Percentiles rank a stretch among this genome's conserved stretches.
Conservation (phyloP, 2,888 invertebrate genomes). For the Oscheius sp. region DNA sequence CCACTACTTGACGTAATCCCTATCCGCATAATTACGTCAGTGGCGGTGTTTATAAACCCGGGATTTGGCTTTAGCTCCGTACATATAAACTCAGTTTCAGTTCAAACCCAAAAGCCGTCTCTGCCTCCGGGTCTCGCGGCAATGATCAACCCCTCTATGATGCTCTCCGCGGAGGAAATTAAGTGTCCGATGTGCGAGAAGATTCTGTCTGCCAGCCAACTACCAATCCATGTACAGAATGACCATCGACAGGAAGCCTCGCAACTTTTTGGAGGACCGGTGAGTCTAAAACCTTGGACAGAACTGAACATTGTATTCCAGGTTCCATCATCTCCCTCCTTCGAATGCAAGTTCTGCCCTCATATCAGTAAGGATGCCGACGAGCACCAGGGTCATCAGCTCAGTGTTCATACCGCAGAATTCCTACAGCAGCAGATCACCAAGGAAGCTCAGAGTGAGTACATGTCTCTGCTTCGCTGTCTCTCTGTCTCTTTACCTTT, state of each 20-base stretch:
- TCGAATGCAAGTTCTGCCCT: slow-evolving; percentile 37
- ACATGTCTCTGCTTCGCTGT: background rate
- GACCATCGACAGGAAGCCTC: slow-evolving; percentile 43
- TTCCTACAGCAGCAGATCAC: slow-evolving; percentile 25
- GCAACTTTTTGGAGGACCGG: background rate
- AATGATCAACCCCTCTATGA: slow-evolving; percentile 36
- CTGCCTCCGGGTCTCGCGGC: slow-evolving; percentile 11
- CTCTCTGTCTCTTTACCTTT: background rate
- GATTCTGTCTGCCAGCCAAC: slow-evolving; percentile 40
- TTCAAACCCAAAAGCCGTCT: slow-evolving; percentile 14
- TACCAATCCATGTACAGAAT: slow-evolving; percentile 44
- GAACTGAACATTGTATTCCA: background rate
- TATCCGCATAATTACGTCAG: no score
- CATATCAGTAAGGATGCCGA: slow-evolving; percentile 28
- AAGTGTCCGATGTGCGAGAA: slow-evolving; percentile 54
- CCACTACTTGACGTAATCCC: no score
- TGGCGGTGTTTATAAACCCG: no score
- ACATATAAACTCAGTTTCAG: slow-evolving; percentile 7
- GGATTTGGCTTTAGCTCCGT: no score
- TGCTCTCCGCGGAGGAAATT: slow-evolving; percentile 11
- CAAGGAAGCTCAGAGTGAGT: slow-evolving; percentile 35
- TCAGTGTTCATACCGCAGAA: slow-evolving; percentile 31
- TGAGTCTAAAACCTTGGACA: background rate
- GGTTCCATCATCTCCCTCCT: slow-evolving; percentile 20
- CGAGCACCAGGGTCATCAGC: slow-evolving; percentile 38